Conservation (phyloP, 2,888 invertebrate genomes). For the Pseudococcus longispinus region DNA sequence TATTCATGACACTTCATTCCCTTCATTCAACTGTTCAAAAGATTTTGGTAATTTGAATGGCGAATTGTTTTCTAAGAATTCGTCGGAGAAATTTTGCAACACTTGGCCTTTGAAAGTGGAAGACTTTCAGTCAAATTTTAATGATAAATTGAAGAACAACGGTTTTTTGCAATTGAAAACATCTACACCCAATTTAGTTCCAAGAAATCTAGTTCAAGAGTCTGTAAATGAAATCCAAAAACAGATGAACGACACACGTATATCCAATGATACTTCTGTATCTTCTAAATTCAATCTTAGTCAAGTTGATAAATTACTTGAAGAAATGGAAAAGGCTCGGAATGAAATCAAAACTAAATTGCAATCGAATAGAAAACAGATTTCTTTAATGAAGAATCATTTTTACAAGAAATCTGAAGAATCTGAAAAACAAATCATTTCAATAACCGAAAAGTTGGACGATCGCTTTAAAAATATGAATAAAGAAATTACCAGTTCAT, state of each 20-base stretch:
- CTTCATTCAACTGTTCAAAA: background rate
- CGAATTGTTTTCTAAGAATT: background rate
- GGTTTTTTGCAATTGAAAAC: background rate
- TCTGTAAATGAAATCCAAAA: background rate
- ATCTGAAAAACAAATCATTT: background rate
- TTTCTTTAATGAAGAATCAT: conserved; percentile 35
- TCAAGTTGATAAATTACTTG: conserved; percentile 46
- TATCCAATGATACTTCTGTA: background rate
- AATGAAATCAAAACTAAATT: conserved; percentile 40
- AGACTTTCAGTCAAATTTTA: background rate
- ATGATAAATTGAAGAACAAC: background rate
- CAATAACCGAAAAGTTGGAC: background rate
- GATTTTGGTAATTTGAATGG: background rate
- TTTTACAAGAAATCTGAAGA: background rate
- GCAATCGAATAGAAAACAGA: conserved; percentile 40
- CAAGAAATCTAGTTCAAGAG: background rate
- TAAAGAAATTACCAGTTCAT: background rate
- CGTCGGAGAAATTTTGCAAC: background rate
- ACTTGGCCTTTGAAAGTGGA: conserved; percentile 40
- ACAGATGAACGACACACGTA: background rate
- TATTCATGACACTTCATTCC: background rate
- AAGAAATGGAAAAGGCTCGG: conserved; percentile 49
- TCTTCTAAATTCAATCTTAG: conserved; percentile 41
- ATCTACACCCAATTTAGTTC: background rate
- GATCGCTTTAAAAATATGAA: background rate